phyloP scores from a whole-genome alignment of 1,140 invertebrate genomes.

The Galleria mellonella region DNA sequence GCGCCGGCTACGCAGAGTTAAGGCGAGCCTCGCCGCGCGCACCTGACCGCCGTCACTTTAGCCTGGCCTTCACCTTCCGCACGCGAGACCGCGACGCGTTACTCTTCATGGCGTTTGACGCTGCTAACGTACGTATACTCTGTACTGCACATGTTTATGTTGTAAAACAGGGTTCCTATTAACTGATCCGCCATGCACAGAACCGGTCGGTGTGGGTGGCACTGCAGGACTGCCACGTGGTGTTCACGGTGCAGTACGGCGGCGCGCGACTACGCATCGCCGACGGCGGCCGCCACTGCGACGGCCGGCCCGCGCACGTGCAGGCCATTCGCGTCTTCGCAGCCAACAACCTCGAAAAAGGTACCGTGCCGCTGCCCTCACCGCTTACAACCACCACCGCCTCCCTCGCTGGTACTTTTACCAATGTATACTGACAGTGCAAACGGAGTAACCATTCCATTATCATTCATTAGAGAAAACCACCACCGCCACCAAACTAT shows the following conservation, averaged over 20 bases:
- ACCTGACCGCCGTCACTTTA: constrained; percentile 83
- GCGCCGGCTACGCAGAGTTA: constrained; percentile 85
- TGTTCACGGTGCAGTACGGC: constrained; percentile 84
- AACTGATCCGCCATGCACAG: too few relatives aligned
- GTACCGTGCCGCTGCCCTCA: constrained; percentile 33
- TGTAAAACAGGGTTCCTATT: too few relatives aligned
- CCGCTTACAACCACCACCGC: too few relatives aligned
- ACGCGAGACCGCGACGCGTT: constrained; percentile 92
- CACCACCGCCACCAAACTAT: neutral
- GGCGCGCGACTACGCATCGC: constrained; percentile 79
- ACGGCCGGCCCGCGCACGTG: constrained; percentile 85
- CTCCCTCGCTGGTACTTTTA: neutral
- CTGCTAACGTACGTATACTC: constrained; percentile 70
- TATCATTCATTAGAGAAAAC: too few relatives aligned
- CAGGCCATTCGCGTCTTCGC: constrained; percentile 78
- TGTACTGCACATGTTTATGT: too few relatives aligned
- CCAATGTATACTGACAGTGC: too few relatives aligned
- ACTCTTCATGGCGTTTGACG: constrained; percentile 88
- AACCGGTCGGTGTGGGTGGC: constrained; percentile 87
- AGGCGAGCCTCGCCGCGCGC: constrained; percentile 76
- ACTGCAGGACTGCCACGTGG: constrained; percentile 83
- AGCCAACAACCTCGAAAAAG: constrained; percentile 75
- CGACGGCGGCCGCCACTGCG: constrained; percentile 85
- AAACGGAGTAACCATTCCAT: too few relatives aligned
- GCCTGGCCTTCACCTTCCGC: constrained; percentile 86